A percentile compares a stretch with the other conserved stretches of the same genome.
phyloP scores from a whole-genome alignment of 2,113 vertebrate genomes.

The Heterotis niloticus region DNA sequence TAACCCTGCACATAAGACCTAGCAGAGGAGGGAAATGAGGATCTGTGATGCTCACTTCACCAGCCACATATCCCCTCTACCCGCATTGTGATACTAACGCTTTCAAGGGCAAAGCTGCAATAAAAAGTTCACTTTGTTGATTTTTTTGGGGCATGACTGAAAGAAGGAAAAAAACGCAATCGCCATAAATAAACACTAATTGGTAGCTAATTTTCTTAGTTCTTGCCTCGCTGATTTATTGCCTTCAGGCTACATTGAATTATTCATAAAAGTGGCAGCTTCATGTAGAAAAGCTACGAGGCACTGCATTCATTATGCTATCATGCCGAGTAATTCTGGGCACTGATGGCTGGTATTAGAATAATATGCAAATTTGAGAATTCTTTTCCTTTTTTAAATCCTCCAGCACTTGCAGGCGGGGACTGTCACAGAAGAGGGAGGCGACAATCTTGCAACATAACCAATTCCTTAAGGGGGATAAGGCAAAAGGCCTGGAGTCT shows the following conservation, averaged over 20 bases:
- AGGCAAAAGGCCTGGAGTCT: slow-evolving; percentile 26
- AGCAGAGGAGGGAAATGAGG: background rate
- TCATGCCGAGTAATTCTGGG: slow-evolving; percentile 74
- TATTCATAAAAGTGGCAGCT: slow-evolving; percentile 80
- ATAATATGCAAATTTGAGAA: slow-evolving; percentile 77
- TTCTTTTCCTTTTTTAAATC: slow-evolving; percentile 47
- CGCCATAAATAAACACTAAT: slow-evolving; percentile 89
- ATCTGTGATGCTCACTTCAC: slow-evolving; percentile 38
- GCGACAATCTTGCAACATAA: slow-evolving; percentile 53
- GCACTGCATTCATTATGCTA: slow-evolving; percentile 78
- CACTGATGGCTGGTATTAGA: slow-evolving; percentile 72
- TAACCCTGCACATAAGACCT: background rate
- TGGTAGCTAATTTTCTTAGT: slow-evolving; percentile 86
- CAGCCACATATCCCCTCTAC: slow-evolving; percentile 1
- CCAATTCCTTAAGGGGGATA: slow-evolving; percentile 47
- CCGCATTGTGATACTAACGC: slow-evolving; percentile 24
- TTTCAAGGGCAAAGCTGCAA: slow-evolving; percentile 47
- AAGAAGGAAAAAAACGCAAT: slow-evolving; percentile 46
- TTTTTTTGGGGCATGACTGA: slow-evolving; percentile 30
- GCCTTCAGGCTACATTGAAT: slow-evolving; percentile 87
- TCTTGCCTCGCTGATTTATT: slow-evolving; percentile 87
- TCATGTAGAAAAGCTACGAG: slow-evolving; percentile 79
- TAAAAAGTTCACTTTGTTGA: slow-evolving; percentile 44
- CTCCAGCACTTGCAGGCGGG: slow-evolving; percentile 61
- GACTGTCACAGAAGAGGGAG: slow-evolving; percentile 54